phyloP scores from a whole-genome alignment of 2,888 invertebrate species.

The Dynastes grantii region DNA sequence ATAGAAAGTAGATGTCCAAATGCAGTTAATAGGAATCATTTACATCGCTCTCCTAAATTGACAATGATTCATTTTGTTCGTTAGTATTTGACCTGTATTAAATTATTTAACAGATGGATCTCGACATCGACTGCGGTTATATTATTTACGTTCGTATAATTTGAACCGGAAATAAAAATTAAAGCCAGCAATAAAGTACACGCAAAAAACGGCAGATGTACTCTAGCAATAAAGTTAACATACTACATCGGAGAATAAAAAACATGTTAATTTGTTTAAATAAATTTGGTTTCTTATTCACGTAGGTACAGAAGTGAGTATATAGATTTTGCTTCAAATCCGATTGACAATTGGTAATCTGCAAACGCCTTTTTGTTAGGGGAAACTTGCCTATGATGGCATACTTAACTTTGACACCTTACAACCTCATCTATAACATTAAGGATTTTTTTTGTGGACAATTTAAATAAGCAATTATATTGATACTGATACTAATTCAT shows the following conservation, averaged over 20 bases:
- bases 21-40: conserved; percentile 20
- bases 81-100: conserved; percentile 39
- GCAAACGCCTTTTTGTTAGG: too few species aligned
- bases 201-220: background rate
- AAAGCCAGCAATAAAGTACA: background rate
- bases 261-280: background rate
- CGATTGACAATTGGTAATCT: background rate
- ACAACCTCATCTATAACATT: too few species aligned
- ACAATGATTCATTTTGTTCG: conserved; percentile 44
- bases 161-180: conserved; percentile 40
- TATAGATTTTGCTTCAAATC: too few species aligned
- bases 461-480: too few species aligned
- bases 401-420: too few species aligned
- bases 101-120: conserved; percentile 32
- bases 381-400: too few species aligned
- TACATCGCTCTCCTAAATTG: conserved; percentile 29
- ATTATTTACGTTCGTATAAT: conserved; percentile 27
- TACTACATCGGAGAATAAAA: background rate
- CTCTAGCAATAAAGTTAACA: too few species aligned
- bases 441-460: too few species aligned
- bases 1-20: conserved; percentile 29
- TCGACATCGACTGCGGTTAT: background rate
- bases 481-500: too few species aligned
- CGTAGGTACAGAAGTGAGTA: background rate
- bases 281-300: background rate